These are phyloP conservation scores for Solenopsis invicta DNA, from an alignment of 1,140 invertebrate species.

Conservation along the genomic window DNA sequence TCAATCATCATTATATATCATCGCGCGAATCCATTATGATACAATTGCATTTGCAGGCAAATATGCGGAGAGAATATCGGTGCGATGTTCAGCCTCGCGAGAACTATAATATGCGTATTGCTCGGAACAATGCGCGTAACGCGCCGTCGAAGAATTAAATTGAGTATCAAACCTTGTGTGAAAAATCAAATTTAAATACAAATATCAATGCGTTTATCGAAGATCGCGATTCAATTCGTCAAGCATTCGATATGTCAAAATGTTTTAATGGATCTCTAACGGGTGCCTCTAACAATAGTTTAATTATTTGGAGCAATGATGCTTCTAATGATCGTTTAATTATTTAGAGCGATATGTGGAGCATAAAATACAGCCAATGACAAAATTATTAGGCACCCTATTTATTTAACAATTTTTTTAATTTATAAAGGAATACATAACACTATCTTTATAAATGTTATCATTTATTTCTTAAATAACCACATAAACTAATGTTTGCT, in stretches of 20 bases:
- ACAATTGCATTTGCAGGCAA: constrained; percentile 19
- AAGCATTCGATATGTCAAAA: too few species aligned
- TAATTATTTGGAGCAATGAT: neutral
- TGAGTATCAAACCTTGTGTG: neutral
- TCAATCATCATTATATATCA: constrained; percentile 13
- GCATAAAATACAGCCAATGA: too few species aligned
- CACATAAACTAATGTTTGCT: too few species aligned
- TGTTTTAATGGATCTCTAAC: neutral
- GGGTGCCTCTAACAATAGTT: neutral
- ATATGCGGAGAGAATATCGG: neutral
- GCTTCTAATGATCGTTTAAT: too few species aligned
- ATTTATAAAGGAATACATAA: too few species aligned
- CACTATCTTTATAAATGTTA: too few species aligned
- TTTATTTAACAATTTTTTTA: too few species aligned
- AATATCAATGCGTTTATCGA: neutral
- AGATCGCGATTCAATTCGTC: too few species aligned
- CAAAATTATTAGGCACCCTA: too few species aligned
- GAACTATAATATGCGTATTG: neutral
- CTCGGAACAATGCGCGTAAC: neutral
- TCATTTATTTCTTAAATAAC: too few species aligned
- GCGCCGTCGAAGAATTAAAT: neutral
- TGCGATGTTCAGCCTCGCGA: neutral
- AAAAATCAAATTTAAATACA: neutral
- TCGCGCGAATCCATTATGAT: neutral
- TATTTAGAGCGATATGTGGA: too few species aligned